Base-by-base conservation (phyloP, 2,797 vertebrate genomes). In the Moxostoma hubbsi region DNA sequence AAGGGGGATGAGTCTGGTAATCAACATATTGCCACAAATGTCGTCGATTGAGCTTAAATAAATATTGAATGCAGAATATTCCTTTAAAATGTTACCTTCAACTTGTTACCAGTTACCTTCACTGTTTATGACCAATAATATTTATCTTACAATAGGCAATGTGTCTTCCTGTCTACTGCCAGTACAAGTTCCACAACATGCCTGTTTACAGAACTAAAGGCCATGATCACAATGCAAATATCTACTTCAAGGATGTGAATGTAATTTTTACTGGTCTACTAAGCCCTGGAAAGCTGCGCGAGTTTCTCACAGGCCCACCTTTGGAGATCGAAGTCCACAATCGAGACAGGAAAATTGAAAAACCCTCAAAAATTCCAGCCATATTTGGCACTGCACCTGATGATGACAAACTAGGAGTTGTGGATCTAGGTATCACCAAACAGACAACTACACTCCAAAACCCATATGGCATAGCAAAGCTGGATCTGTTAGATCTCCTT, bases 251-350 rank as follows among this genome's bases (percentile, higher is more conserved):
- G 18, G 95, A 97, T 12, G 80, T 94, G 15, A 94, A 94, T 7
- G 94, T 97, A 61, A 89, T 97, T 83, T 89, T 96, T 67, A 89
- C 91, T 0, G 94, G 96, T 64, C 84, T 89, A 9, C 79, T 94
- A 82, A 89, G 82, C 10, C 88, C 86, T 0, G 84, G 72, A 9
- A 91, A 94, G 68, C 73, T 97, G 36, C 71, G 73, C 1, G 92
- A 94, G 58, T 94, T 89, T 81, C 89, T 97, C 45, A 86, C 86
- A 7, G 93, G 95, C 0, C 92, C 93, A 1, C 91, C 94, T 6
- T 86, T 97, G 83, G 88, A 94, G 86, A 94, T 96, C 18, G 94
- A 96, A 84, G 90, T 97, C 50, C 96, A 96, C 0, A 96, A 98
- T 84, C 89, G 92, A 6, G 95, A 96, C 86, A 90, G 82, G 47